Conservation (phyloP, 2,888 invertebrate genomes). For the Invenusta paracnida region DNA sequence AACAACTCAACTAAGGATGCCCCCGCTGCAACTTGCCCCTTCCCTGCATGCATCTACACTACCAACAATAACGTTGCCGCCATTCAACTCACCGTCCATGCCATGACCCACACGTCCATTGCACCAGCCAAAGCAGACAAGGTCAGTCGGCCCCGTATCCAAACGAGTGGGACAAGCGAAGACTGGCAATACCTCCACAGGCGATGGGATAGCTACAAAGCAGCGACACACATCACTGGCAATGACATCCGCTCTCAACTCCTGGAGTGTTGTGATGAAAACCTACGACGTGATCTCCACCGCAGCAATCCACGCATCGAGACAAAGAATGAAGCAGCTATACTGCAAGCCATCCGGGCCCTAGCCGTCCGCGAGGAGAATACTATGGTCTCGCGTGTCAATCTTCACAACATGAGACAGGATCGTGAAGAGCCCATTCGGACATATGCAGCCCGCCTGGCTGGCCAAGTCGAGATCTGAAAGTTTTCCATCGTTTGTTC, state of each 20-base stretch:
- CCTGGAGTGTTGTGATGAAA: not conserved
- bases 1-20: too few species aligned
- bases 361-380: too few species aligned
- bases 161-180: not conserved
- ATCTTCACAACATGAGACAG: slow-evolving; percentile 47
- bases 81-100: not conserved
- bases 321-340: too few species aligned
- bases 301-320: slow-evolving; percentile 43
- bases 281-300: slow-evolving; percentile 41
- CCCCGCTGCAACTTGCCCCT: too few species aligned
- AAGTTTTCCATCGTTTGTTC: not conserved
- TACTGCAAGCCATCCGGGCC: too few species aligned
- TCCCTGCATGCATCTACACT: too few species aligned
- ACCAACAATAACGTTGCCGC: too few species aligned
- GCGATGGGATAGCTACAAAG: not conserved
- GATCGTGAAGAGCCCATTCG: slow-evolving; percentile 46
- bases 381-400: slow-evolving; percentile 46
- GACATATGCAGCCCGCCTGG: slow-evolving; percentile 45
- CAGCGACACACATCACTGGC: not conserved
- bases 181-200: slow-evolving; percentile 3
- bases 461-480: slow-evolving; percentile 45
- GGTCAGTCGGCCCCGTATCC: not conserved
- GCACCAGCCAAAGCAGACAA: not conserved
- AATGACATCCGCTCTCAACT: not conserved
- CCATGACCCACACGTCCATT: not conserved